Conservation (phyloP, 2,888 invertebrate species). For the Emmelina monodactyla region DNA sequence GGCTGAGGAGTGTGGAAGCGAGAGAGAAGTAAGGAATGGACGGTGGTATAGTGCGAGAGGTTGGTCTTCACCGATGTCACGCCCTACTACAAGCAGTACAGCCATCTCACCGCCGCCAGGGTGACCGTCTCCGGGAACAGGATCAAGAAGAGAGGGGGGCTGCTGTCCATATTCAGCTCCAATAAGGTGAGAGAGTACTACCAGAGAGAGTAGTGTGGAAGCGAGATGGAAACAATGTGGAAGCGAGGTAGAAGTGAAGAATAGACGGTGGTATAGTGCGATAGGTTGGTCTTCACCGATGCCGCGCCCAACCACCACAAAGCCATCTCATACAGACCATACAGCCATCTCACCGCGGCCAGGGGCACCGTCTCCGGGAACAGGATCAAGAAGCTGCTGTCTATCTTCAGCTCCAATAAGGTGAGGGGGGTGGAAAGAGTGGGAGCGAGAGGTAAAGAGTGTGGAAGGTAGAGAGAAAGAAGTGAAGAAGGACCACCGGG, state of each 20-base stretch:
- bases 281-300: conserved; percentile 63
- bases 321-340: no score
- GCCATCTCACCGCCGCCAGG: conserved; percentile 77
- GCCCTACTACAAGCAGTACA: conserved; percentile 47
- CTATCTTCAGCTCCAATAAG: conserved; percentile 94
- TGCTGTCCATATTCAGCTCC: conserved; percentile 91
- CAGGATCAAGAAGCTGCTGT: conserved; percentile 86
- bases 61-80: conserved; percentile 62
- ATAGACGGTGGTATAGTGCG: no score
- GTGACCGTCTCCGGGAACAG: conserved; percentile 85
- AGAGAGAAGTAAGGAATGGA: no score
- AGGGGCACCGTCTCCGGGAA: conserved; percentile 84
- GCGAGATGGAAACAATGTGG: no score
- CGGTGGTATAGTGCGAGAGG: no score
- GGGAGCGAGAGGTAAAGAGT: no score
- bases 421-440: no score
- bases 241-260: no score
- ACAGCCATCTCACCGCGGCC: conserved; percentile 77
- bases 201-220: no score
- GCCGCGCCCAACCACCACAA: conserved; percentile 53
- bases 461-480: no score
- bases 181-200: conserved; percentile 92
- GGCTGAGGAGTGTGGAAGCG: no score
- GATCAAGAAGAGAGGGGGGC: conserved; percentile 84
- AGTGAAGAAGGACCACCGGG: no score